Percentiles rank a stretch among this genome's conserved stretches.
Evolutionary conservation across 2,888 invertebrate species (phyloP).

Genomic region (Harmothoe impar): DNA sequence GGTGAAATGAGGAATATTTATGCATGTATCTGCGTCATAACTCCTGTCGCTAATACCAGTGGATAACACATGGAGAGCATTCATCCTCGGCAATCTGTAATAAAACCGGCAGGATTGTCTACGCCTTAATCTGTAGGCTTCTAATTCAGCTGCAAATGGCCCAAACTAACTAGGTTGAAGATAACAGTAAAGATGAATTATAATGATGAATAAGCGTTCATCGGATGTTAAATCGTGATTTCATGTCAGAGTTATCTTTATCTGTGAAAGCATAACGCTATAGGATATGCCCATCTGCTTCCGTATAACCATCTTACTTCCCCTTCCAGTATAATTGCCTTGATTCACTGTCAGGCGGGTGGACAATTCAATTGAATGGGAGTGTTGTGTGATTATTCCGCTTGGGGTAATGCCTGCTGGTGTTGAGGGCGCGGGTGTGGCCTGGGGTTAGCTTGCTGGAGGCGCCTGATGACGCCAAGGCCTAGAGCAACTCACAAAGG

Average conservation of each 20-base stretch:
- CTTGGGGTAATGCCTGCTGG: neutral
- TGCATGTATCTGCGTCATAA: neutral
- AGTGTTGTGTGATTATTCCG: neutral
- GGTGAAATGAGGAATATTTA: neutral
- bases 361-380: neutral
- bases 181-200: too few relatives aligned
- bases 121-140: too few relatives aligned
- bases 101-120: neutral
- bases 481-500: neutral
- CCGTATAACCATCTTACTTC: too few relatives aligned
- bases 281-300: too few relatives aligned
- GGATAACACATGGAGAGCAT: neutral
- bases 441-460: neutral
- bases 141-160: too few relatives aligned
- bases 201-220: too few relatives aligned
- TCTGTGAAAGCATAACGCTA: too few relatives aligned
- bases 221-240: too few relatives aligned
- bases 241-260: too few relatives aligned
- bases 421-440: neutral
- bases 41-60: neutral
- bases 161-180: too few relatives aligned
- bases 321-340: neutral
- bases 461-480: constrained; percentile 3
- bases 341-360: neutral
- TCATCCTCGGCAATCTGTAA: neutral